Percentiles rank a stretch among this genome's conserved stretches.
These are phyloP conservation scores for Notodonta dromedarius DNA, from an alignment of 2,888 invertebrate species.

Conservation along the genomic window DNA sequence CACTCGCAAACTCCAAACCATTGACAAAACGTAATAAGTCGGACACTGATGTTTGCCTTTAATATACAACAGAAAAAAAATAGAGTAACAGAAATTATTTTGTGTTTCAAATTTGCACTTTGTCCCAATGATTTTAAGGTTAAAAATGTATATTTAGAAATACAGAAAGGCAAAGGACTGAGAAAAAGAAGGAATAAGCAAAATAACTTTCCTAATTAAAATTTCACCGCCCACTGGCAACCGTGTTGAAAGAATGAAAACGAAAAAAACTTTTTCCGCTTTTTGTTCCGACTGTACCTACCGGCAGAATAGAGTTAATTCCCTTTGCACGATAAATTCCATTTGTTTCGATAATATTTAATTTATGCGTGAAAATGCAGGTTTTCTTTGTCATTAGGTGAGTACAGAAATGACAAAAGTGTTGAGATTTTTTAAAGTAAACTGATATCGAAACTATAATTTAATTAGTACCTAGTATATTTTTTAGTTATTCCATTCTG, in stretches of 20 bases:
- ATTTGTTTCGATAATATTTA: constrained; percentile 32
- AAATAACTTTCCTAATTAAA: constrained; percentile 73
- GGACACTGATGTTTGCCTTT: constrained; percentile 41
- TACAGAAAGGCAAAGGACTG: constrained; percentile 29
- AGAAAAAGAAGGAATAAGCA: constrained; percentile 47
- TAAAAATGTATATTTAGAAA: constrained; percentile 13
- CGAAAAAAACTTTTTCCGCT: constrained; percentile 32
- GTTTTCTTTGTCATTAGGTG: too few species aligned
- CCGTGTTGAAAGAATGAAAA: constrained; percentile 53
- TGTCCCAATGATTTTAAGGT: constrained; percentile 12
- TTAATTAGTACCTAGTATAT: too few species aligned
- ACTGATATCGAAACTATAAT: too few species aligned
- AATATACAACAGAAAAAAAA: constrained; percentile 44
- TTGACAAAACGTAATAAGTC: constrained; percentile 41
- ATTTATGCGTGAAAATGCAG: constrained; percentile 16
- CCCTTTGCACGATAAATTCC: constrained; percentile 44
- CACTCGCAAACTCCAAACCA: constrained; percentile 32
- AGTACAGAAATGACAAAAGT: background rate
- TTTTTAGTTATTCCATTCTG: too few species aligned
- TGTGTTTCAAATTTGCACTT: constrained; percentile 12
- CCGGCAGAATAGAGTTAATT: constrained; percentile 52
- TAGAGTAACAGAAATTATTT: constrained; percentile 19
- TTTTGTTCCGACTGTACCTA: constrained; percentile 28
- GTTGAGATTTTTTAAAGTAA: background rate
- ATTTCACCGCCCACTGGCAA: constrained; percentile 61